A percentile compares a stretch with the other conserved stretches of the same genome.
Conservation (phyloP, 2,888 invertebrate species). For the Chalcosyrphus nemorum region DNA sequence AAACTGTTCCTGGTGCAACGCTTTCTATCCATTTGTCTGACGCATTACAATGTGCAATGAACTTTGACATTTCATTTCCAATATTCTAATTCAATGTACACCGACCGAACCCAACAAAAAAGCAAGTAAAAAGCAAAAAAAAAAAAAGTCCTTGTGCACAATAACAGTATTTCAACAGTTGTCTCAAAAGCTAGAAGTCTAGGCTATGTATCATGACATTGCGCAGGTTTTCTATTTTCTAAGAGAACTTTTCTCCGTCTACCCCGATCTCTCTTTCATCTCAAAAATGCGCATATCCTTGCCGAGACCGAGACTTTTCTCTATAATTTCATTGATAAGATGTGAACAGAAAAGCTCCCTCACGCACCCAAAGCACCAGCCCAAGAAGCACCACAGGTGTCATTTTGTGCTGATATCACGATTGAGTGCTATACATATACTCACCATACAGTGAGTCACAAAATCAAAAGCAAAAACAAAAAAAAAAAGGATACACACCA, state of each 20-base stretch:
- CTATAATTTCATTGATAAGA: conserved; percentile 68
- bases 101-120: not conserved
- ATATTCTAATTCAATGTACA: conserved; percentile 32
- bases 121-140: conserved; percentile 3
- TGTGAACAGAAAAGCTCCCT: conserved; percentile 29
- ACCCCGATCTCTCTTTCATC: not conserved
- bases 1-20: conserved; percentile 64
- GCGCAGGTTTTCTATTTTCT: conserved; percentile 18
- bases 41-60: conserved; percentile 70
- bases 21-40: conserved; percentile 50
- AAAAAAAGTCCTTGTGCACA: conserved; percentile 39
- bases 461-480: no score
- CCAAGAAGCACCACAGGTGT: conserved; percentile 62
- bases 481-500: not conserved
- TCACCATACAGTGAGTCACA: conserved; percentile 67
- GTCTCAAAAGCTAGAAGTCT: conserved; percentile 19
- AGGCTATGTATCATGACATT: not conserved
- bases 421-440: conserved; percentile 2
- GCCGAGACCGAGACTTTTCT: conserved; percentile 2
- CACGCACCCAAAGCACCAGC: conserved; percentile 33
- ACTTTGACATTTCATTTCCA: conserved; percentile 66
- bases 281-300: conserved; percentile 58
- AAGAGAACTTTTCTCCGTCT: conserved; percentile 25
- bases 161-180: conserved; percentile 64
- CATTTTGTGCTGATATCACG: conserved; percentile 42